Base-by-base conservation (phyloP, 2,113 vertebrate genomes). In the Bos javanicus region DNA sequence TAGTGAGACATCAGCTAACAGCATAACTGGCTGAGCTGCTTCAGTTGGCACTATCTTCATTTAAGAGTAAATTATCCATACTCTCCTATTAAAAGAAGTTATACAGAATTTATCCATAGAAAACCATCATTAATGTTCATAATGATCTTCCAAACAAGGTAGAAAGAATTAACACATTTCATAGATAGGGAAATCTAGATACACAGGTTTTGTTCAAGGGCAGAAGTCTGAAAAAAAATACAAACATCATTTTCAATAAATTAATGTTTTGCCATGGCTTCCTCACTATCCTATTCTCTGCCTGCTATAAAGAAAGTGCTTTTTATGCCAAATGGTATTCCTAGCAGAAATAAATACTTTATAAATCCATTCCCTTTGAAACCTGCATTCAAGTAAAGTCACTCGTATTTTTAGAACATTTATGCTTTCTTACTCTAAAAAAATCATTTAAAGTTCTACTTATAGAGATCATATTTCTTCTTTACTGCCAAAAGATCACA, bases 401-500 rank as follows among this genome's bases (percentile, higher is more conserved):
- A 96, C 94, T 95, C 90, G 95, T 97, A 98, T 98, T 98, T 98
- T 98, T 98, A 98, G 98, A 98, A 95, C 96, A 95, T 96, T 98
- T 97, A 97, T 98, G 93, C 48, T 21, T 94, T 98, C 87, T 26
- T 95, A 36, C 57, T 98, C 23, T 82, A 91, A 87, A 97, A 97
- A 95, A 98, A 97, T 97, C 87, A 90, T 98, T 98, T 97, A 59
- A 96, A 97, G 89, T 97, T 98, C 98, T 96, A 96, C 67, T 98
- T 98, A 98, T 50, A 88, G 97, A 98, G 97, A 97, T 64, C 88
- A 59, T 90, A 93, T 96, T 97, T 98, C 94, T 97, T 98, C 80
- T 98, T 97, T 97, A 97, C 62, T 98, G 97, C 87, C 95, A 95
- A 96, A 93, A 97, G 82, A 98, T 98, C 89, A 96, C 96, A 98